These are phyloP conservation scores for Hermetia illucens DNA, from an alignment of 1,140 invertebrate species.

Conservation along the genomic window DNA sequence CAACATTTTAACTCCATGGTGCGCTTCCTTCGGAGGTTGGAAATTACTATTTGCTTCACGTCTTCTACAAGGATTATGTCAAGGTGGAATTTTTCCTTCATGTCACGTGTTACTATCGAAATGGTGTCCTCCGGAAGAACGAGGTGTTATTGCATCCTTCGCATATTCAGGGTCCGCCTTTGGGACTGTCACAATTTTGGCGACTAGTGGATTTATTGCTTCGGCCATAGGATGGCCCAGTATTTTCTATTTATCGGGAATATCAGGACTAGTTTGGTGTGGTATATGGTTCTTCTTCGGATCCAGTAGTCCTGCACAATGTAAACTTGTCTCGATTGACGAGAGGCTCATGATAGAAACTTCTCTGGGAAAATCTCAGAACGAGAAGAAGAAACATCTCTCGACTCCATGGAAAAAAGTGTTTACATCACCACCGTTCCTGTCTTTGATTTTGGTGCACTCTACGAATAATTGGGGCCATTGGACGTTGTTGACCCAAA, in stretches of 20 bases:
- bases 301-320: conserved; percentile 46
- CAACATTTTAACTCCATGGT: conserved; percentile 27
- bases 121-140: conserved; percentile 52
- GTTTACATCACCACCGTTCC: conserved; percentile 57
- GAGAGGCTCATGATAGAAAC: conserved; percentile 49
- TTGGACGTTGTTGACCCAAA: conserved; percentile 74
- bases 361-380: conserved; percentile 10
- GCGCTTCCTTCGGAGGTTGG: conserved; percentile 33
- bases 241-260: conserved; percentile 66
- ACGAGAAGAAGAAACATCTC: conserved; percentile 8
- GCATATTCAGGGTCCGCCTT: conserved; percentile 52
- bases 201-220: conserved; percentile 42
- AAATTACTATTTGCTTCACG: conserved; percentile 39
- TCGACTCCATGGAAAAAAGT: conserved; percentile 61
- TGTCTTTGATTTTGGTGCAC: conserved; percentile 67
- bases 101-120: conserved; percentile 69
- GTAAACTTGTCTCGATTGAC: conserved; percentile 37
- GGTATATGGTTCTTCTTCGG: conserved; percentile 45
- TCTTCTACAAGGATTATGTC: conserved; percentile 58
- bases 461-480: conserved; percentile 83
- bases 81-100: conserved; percentile 69
- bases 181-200: conserved; percentile 58
- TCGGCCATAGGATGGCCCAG: conserved; percentile 57
- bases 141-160: conserved; percentile 40
- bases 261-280: conserved; percentile 42